phyloP scores from a whole-genome alignment of 2,113 vertebrate genomes.

The Halcyon malimbica region DNA sequence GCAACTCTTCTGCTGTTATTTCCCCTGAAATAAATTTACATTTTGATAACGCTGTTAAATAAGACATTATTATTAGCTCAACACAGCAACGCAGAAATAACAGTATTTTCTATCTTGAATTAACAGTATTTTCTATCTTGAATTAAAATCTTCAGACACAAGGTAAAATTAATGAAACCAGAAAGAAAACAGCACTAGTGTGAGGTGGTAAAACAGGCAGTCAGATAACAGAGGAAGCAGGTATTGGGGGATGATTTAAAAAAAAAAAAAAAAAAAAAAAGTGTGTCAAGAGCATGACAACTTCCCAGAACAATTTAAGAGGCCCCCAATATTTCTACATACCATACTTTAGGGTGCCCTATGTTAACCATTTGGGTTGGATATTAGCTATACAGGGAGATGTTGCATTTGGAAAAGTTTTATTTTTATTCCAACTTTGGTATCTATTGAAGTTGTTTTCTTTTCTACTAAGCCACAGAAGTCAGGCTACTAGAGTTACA shows the following conservation, averaged over 20 bases:
- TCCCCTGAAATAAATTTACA: constrained; percentile 81
- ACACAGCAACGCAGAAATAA: not conserved
- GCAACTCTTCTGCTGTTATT: constrained; percentile 92
- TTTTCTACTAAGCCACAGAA: not conserved
- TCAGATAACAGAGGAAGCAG: not conserved
- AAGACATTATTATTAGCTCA: not conserved
- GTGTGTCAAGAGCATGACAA: not conserved
- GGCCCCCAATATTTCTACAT: not conserved
- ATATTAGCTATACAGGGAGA: not conserved
- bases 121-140: not conserved
- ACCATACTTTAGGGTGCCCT: not conserved
- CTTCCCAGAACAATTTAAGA: not conserved
- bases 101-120: not conserved
- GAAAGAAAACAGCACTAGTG: not conserved
- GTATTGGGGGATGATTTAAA: not conserved
- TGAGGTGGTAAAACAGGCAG: not conserved
- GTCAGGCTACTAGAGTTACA: not conserved
- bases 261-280: not conserved
- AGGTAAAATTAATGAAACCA: not conserved
- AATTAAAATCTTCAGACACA: not conserved
- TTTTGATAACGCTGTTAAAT: not conserved
- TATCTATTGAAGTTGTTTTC: not conserved
- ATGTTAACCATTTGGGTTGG: not conserved
- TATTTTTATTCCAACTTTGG: not conserved
- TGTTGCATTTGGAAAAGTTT: not conserved